Evolutionary conservation across 2,888 invertebrate species (phyloP).

Genomic region (Drosophila ochracea): DNA sequence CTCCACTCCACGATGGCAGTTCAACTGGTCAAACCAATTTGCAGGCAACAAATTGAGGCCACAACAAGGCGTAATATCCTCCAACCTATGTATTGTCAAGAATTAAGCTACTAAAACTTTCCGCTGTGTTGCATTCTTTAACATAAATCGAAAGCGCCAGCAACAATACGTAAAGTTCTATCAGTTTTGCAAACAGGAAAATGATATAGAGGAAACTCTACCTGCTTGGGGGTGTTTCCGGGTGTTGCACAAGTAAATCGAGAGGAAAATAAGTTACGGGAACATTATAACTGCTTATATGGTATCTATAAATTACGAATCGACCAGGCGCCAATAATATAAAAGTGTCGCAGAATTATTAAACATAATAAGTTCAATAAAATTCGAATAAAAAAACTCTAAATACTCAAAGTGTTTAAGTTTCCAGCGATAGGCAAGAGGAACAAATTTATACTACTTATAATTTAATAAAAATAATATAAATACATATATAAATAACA

Average conservation of each 20-base stretch:
- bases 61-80: constrained; percentile 51
- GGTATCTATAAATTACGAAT: constrained; percentile 28
- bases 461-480: neutral
- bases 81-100: constrained; percentile 28
- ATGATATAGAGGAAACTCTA: constrained; percentile 35
- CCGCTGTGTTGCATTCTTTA: constrained; percentile 67
- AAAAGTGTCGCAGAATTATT: neutral
- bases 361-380: neutral
- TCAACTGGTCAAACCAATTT: constrained; percentile 76
- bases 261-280: constrained; percentile 48
- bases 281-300: constrained; percentile 25
- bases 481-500: neutral
- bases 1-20: constrained; percentile 24
- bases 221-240: constrained; percentile 42
- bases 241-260: constrained; percentile 61
- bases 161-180: constrained; percentile 50
- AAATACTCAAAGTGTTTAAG: neutral
- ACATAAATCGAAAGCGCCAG: constrained; percentile 63
- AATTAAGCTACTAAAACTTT: constrained; percentile 64
- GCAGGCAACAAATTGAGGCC: constrained; percentile 70
- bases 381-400: neutral
- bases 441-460: neutral
- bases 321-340: constrained; percentile 1
- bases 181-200: constrained; percentile 35
- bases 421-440: neutral